Conservation (phyloP, 2,113 vertebrate genomes). For the Numida meleagris region DNA sequence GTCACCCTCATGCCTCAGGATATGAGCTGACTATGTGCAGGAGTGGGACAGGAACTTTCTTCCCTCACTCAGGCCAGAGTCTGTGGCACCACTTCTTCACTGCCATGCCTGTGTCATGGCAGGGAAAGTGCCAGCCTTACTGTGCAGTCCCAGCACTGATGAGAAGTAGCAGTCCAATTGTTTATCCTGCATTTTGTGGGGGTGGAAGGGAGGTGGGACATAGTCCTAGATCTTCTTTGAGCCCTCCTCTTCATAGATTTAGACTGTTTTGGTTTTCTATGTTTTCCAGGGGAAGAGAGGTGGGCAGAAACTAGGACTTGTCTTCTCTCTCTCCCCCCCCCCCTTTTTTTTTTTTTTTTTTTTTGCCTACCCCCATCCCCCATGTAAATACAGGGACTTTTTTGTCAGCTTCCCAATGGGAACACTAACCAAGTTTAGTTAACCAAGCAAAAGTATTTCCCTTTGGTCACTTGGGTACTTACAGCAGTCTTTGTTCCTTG, state of each 20-base stretch:
- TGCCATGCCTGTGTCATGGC: background rate
- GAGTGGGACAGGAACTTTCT: background rate
- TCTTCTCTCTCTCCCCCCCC: too few relatives aligned
- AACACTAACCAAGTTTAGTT: background rate
- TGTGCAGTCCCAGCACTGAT: background rate
- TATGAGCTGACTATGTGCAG: fast-evolving
- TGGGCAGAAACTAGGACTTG: background rate
- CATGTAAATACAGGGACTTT: background rate
- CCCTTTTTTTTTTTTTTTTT: too few relatives aligned
- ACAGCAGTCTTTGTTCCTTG: background rate
- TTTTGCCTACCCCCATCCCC: background rate
- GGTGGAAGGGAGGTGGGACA: background rate
- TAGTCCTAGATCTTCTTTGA: background rate
- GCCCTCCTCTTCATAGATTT: background rate
- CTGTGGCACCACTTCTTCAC: fast-evolving
- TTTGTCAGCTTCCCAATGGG: fast-evolving
- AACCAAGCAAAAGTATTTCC: background rate
- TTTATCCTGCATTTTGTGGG: fast-evolving
- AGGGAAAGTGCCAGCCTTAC: background rate
- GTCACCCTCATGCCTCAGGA: background rate
- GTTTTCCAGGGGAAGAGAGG: background rate
- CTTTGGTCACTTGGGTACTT: background rate
- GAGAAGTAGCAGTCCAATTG: background rate
- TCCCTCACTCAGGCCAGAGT: fast-evolving
- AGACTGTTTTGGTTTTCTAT: background rate